Conservation (phyloP, 2,797 vertebrate species). For the Limosa lapponica region DNA sequence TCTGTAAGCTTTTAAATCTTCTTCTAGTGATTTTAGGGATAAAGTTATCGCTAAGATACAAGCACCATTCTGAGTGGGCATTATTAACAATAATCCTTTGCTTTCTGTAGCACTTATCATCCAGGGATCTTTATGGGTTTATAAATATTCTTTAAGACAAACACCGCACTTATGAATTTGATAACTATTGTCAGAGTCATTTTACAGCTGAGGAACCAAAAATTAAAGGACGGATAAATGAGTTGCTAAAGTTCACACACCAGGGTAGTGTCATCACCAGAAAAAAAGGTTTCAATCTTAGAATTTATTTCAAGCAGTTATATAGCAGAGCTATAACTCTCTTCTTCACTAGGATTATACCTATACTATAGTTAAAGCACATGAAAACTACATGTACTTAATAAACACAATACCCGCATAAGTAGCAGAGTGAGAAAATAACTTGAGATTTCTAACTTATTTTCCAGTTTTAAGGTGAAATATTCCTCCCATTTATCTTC, state of each 20-base stretch:
- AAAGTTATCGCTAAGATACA: not conserved
- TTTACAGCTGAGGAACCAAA: not conserved
- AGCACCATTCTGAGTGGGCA: not conserved
- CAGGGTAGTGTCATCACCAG: not conserved
- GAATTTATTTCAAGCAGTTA: not conserved
- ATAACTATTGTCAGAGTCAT: not conserved
- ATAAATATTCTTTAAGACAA: not conserved
- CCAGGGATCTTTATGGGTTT: not conserved
- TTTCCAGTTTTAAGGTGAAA: constrained; percentile 1
- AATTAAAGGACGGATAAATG: not conserved
- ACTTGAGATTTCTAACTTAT: not conserved
- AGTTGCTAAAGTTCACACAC: not conserved
- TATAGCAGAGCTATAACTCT: not conserved
- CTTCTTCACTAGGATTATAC: not conserved
- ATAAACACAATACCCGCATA: not conserved
- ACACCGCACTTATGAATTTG: not conserved
- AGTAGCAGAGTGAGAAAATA: not conserved
- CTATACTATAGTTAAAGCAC: not conserved
- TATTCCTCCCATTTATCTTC: not conserved
- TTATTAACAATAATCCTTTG: constrained; percentile 3
- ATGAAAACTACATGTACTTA: not conserved
- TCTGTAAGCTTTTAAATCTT: constrained; percentile 45
- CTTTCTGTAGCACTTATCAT: not conserved
- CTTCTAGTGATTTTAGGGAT: constrained; percentile 2
- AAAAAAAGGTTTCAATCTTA: not conserved